phyloP scores from a whole-genome alignment of 2,113 vertebrate species.

The Carollia perspicillata region DNA sequence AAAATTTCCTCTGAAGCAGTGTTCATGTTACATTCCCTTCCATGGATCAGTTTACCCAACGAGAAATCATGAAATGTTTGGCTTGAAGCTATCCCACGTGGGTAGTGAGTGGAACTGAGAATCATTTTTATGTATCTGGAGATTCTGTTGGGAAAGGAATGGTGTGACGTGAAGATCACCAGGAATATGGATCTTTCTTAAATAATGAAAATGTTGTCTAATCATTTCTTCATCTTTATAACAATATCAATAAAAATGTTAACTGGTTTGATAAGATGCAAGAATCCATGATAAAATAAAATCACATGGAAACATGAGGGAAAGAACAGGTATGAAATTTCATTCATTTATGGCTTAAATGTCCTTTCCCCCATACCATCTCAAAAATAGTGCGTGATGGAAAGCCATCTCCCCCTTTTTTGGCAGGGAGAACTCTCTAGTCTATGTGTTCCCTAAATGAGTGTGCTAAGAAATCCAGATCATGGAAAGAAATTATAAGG shows the following conservation, averaged over 20 bases:
- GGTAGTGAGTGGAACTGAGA: background rate
- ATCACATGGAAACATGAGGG: background rate
- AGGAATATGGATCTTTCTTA: background rate
- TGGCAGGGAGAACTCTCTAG: background rate
- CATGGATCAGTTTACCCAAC: background rate
- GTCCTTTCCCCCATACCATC: background rate
- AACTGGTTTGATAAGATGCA: background rate
- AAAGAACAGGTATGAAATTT: background rate
- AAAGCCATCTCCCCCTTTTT: background rate
- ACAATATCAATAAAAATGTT: background rate
- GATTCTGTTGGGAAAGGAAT: background rate
- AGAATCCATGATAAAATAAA: background rate
- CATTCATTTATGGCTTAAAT: background rate
- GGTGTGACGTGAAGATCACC: background rate
- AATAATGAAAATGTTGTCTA: background rate
- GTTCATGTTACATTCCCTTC: background rate
- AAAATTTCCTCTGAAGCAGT: background rate
- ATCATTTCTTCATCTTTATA: background rate
- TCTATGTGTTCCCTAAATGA: background rate
- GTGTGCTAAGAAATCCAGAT: background rate
- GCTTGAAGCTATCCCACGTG: background rate
- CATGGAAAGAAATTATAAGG: background rate
- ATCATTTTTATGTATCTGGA: background rate
- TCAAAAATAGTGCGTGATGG: background rate
- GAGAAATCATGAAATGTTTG: background rate